Conservation (phyloP, 2,113 vertebrate genomes). For the Pachyramphus minor region DNA sequence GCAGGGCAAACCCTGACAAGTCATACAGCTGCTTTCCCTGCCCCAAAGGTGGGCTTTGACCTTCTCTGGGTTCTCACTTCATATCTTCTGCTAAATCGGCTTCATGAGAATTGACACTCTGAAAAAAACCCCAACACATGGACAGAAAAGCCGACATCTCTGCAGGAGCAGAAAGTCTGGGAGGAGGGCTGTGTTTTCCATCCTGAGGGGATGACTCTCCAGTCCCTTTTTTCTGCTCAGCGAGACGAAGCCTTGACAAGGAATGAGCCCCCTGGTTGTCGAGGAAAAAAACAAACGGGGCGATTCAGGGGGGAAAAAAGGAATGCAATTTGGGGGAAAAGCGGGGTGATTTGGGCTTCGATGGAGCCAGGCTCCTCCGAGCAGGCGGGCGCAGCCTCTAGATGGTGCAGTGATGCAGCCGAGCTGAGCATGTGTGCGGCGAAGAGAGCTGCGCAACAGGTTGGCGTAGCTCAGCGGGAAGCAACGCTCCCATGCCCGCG, state of each 20-base stretch:
- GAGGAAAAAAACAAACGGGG: not conserved
- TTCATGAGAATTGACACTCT: not conserved
- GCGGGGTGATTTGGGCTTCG: not conserved
- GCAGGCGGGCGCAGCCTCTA: slow-evolving; percentile 35
- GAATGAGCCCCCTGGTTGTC: not conserved
- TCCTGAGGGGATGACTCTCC: not conserved
- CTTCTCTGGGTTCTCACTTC: not conserved
- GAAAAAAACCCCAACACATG: rapidly evolving
- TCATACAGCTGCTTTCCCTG: not conserved
- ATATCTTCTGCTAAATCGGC: not conserved
- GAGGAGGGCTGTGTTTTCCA: not conserved
- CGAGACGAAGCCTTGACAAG: not conserved
- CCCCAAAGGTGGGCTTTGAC: not conserved
- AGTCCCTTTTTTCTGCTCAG: not conserved
- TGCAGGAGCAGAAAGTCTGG: not conserved
- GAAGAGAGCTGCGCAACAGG: slow-evolving; percentile 54
- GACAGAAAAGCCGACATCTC: not conserved
- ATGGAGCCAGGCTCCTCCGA: not conserved
- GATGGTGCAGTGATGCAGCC: slow-evolving; percentile 54
- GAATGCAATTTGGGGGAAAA: not conserved
- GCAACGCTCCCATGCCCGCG: not conserved
- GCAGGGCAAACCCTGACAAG: not conserved
- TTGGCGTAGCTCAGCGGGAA: slow-evolving; percentile 26
- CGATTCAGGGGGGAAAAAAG: not conserved
- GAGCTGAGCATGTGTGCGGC: slow-evolving; percentile 41